Conservation (phyloP, 64 coral and sea anemone genomes). For the Trachythela sp. region DNA sequence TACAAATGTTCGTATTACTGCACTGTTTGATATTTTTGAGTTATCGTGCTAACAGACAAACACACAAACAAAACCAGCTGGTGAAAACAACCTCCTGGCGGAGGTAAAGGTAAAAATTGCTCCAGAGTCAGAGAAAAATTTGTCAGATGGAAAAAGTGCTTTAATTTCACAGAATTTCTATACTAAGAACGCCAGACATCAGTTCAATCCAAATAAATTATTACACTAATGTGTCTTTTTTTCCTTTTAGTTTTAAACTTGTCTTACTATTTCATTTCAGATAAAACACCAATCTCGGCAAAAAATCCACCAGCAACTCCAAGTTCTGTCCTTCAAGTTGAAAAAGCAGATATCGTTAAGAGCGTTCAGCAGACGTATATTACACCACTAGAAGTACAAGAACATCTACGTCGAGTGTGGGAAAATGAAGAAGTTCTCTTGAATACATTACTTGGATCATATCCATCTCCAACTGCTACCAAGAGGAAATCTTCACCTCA, state of each 20-base stretch:
- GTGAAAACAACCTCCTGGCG: too few species aligned
- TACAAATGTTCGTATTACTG: too few species aligned
- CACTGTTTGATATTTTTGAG: too few species aligned
- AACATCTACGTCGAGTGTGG: conserved; percentile 70
- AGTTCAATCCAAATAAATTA: too few species aligned
- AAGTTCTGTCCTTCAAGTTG: background rate
- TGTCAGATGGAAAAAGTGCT: too few species aligned
- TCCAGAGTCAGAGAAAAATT: too few species aligned
- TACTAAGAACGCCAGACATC: too few species aligned
- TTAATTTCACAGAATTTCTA: too few species aligned
- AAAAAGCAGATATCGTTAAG: conserved; percentile 33
- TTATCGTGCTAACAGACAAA: too few species aligned
- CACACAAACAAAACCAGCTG: too few species aligned
- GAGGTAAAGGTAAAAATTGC: too few species aligned
- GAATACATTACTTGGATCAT: conserved; percentile 63
- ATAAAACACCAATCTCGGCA: background rate
- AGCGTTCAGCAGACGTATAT: conserved; percentile 49
- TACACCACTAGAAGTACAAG: conserved; percentile 70
- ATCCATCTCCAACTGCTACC: conserved; percentile 65
- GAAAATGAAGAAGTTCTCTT: conserved; percentile 64
- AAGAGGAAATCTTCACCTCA: conserved; percentile 48
- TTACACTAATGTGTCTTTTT: background rate
- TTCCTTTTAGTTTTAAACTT: background rate
- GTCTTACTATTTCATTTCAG: background rate
- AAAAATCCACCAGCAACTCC: background rate